Percentiles rank a stretch among this genome's conserved stretches.
phyloP scores from a whole-genome alignment of 2,113 vertebrate genomes.

The Rhynchomys soricoides region DNA sequence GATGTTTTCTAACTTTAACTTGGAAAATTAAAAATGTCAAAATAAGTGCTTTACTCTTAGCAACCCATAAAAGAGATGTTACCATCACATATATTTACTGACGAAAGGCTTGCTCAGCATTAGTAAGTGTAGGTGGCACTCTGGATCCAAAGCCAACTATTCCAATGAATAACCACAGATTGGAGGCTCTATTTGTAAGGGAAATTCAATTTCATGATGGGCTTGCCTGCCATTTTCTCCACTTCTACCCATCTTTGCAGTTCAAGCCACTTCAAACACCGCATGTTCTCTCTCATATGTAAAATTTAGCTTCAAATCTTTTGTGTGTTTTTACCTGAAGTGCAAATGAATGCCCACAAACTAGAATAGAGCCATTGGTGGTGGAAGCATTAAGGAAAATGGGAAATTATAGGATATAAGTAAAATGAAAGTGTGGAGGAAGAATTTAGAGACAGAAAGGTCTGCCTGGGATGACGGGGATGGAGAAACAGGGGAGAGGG shows the following conservation, averaged over 20 bases:
- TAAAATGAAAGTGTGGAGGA: background rate
- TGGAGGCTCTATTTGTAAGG: background rate
- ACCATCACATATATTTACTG: background rate
- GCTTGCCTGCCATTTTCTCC: background rate
- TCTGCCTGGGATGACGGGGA: too few species aligned
- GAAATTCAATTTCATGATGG: too few species aligned
- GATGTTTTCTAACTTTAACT: background rate
- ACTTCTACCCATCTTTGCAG: background rate
- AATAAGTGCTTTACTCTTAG: background rate
- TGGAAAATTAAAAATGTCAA: conserved; percentile 12
- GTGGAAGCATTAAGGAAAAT: background rate
- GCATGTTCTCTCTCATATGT: background rate
- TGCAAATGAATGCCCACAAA: too few species aligned
- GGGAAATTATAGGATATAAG: too few species aligned
- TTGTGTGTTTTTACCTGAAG: background rate
- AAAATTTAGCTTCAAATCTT: background rate
- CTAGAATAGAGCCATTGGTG: too few species aligned
- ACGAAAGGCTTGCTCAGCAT: background rate
- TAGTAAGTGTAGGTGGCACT: background rate
- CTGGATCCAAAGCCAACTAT: background rate
- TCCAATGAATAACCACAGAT: background rate
- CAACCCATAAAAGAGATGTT: background rate
- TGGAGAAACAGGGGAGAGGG: background rate
- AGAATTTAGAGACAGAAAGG: background rate
- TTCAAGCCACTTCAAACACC: background rate